Percentiles rank a stretch among this genome's conserved stretches.
Conservation (phyloP, 2,113 vertebrate genomes). For the Chionomys nivalis region DNA sequence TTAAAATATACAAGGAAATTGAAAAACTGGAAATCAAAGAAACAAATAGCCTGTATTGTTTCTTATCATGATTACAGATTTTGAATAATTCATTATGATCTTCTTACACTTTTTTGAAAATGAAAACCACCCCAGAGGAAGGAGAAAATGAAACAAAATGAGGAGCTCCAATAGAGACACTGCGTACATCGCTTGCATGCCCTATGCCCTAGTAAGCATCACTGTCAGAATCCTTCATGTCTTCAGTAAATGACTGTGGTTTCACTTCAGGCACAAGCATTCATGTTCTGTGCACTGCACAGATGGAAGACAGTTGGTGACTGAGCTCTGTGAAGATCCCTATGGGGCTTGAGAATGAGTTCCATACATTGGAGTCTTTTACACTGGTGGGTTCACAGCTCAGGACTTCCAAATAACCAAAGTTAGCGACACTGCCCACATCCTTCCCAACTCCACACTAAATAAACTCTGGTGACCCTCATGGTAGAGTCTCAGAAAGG, state of each 20-base stretch:
- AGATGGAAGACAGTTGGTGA: constrained; percentile 64
- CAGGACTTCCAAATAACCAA: neutral
- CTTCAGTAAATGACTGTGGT: constrained; percentile 48
- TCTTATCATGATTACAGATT: neutral
- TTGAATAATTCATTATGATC: constrained; percentile 12
- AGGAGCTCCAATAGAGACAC: constrained; percentile 40
- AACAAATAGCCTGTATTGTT: neutral
- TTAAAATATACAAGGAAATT: neutral
- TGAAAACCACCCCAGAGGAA: constrained; percentile 16
- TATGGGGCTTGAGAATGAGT: constrained; percentile 39
- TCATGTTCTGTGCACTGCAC: neutral
- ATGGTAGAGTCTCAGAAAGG: neutral
- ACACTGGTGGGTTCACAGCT: constrained; percentile 1
- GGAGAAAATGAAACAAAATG: neutral
- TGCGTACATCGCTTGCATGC: constrained; percentile 20
- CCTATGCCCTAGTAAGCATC: constrained; percentile 31
- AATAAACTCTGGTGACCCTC: neutral
- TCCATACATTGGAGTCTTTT: neutral
- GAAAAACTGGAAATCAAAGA: neutral
- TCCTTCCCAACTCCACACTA: neutral
- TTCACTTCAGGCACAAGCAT: constrained; percentile 42
- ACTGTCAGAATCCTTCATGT: constrained; percentile 41
- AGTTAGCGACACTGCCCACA: neutral
- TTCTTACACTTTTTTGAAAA: constrained; percentile 39
- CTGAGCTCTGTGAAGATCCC: neutral